Evolutionary conservation across 2,113 vertebrate genomes (phyloP), one percentile per base, ranked within the genome.

Genomic region (Prunella himalayana): DNA sequence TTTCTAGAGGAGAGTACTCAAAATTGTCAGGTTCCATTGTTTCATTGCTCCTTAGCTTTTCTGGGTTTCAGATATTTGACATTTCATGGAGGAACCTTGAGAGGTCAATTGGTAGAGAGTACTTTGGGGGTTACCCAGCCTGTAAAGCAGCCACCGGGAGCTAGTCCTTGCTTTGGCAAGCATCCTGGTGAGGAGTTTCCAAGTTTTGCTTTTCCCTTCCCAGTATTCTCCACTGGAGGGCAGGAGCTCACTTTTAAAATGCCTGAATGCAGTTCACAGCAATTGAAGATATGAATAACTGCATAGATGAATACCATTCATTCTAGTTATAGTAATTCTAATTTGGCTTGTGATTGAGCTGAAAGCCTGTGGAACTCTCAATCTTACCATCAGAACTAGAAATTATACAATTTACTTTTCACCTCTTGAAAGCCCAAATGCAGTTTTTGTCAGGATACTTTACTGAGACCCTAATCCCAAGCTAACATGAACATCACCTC

Each of bases 201-300:
- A 60, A 10, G 4, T 44, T 66, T 64, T 71, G 31, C 24, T 86
- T 77, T 33, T 73, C 59, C 33, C 15, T 88, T 91, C 41, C 61
- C 4, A 1, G 6, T 64, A 4, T 45, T 94, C n/a, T 86, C 95
- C 96, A 92, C 96, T 97, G 72, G 96, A 93, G 95, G 92, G 94
- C 95, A 96, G 92, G 76, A 59, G 81, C 60, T 91, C 65, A 39
- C 94, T 86, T 88, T 66, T 66, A 7, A 88, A 91, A 56, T 18
- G 13, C 7, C 50, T 47, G 35, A 66, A 27, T 23, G 30, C 11
- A 10, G 54, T 13, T 80, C 35, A 9, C 28, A 49, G 77, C 12
- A n/a, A 41, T 10, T 23, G 39, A 81, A 66, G 33, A 9, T 25
- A 10, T 5, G 22, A 76, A 53, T 22, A 77, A 49, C 16, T 57